Evolutionary conservation across 2,113 vertebrate genomes (phyloP).

Genomic region (Myrmecobius fasciatus): DNA sequence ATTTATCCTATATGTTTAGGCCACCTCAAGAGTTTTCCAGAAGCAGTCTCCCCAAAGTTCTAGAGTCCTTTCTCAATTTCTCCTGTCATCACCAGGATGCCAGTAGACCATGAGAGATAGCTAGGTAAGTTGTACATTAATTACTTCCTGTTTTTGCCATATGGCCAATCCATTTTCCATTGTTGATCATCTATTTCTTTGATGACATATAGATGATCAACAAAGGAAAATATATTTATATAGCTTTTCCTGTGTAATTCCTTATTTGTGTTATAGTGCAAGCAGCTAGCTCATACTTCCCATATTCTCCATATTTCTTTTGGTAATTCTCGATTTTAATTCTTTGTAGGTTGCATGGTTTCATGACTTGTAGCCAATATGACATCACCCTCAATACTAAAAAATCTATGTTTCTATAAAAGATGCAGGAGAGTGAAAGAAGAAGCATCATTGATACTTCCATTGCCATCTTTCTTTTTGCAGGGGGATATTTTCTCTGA

Average conservation of each 20-base stretch:
- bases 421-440: not conserved
- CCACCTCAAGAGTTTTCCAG: not conserved
- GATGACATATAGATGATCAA: not conserved
- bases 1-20: not conserved
- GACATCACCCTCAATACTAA: not conserved
- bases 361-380: not conserved
- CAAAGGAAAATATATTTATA: no score
- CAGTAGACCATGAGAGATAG: not conserved
- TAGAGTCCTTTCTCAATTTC: not conserved
- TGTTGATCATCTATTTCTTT: not conserved
- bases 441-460: not conserved
- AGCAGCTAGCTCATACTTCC: not conserved
- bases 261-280: not conserved
- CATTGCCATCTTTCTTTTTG: not conserved
- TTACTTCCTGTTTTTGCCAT: not conserved
- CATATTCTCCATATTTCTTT: not conserved
- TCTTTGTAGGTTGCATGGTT: not conserved
- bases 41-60: not conserved
- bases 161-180: not conserved
- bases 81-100: not conserved
- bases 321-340: not conserved
- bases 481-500: not conserved
- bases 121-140: not conserved
- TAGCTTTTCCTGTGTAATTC: not conserved
- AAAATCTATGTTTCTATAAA: not conserved